phyloP scores from a whole-genome alignment of 2,888 invertebrate genomes.

The Griposia aprilina region DNA sequence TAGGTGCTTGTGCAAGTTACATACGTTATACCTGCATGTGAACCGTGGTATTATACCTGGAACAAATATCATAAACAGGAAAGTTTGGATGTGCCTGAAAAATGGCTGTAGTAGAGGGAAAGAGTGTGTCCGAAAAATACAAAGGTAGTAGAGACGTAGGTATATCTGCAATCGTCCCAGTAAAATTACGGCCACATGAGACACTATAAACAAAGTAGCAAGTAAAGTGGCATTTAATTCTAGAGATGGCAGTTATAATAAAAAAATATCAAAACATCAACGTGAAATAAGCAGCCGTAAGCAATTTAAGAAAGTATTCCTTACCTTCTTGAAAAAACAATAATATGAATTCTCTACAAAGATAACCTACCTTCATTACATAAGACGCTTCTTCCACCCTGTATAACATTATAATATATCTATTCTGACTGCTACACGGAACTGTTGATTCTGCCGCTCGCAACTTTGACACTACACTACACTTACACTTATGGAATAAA shows the following conservation, averaged over 20 bases:
- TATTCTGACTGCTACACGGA: conserved; percentile 36
- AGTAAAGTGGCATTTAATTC: background rate
- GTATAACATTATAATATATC: background rate
- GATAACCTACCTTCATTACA: background rate
- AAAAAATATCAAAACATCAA: background rate
- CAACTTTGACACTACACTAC: conserved; percentile 72
- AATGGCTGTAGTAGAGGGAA: background rate
- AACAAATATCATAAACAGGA: conserved; percentile 48
- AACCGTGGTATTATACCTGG: conserved; percentile 5
- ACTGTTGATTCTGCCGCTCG: conserved; percentile 65
- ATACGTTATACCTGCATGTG: conserved; percentile 28
- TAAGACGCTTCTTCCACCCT: background rate
- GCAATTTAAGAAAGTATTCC: background rate
- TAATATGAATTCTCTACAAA: background rate
- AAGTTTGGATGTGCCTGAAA: conserved; percentile 43
- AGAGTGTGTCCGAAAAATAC: background rate
- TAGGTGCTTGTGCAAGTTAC: conserved; percentile 25
- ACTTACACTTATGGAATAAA: conserved; percentile 82
- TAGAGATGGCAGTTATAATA: background rate
- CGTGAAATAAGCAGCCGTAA: background rate
- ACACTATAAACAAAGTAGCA: background rate
- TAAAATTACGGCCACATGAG: background rate
- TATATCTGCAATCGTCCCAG: background rate
- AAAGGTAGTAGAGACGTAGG: background rate
- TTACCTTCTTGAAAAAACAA: background rate